A percentile compares a stretch with the other conserved stretches of the same genome.
Evolutionary conservation across 2,888 invertebrate species (phyloP).

Genomic region (Clepsis dumicolana): DNA sequence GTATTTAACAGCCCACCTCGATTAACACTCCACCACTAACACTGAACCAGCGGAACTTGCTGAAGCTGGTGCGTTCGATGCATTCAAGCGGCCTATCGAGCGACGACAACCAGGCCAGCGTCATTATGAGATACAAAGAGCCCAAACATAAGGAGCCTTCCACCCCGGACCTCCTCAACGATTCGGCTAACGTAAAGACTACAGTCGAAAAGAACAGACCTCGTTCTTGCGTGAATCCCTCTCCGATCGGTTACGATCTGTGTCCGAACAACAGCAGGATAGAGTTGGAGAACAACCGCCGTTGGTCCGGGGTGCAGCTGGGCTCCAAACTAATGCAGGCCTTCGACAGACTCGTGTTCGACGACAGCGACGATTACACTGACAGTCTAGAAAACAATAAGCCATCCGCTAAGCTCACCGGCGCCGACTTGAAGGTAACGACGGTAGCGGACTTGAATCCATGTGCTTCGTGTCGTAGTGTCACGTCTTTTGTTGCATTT

Average conservation of each 20-base stretch:
- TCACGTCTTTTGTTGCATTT: slow-evolving; percentile 53
- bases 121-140: slow-evolving; percentile 82
- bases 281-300: slow-evolving; percentile 84
- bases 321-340: slow-evolving; percentile 90
- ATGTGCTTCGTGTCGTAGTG: slow-evolving; percentile 59
- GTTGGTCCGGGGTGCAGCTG: slow-evolving; percentile 91
- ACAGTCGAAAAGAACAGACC: slow-evolving; percentile 87
- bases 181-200: slow-evolving; percentile 83
- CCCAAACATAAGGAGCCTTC: slow-evolving; percentile 81
- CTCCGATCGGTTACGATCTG: slow-evolving; percentile 77
- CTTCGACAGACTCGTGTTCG: slow-evolving; percentile 88
- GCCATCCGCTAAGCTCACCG: slow-evolving; percentile 76
- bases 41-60: slow-evolving; percentile 86
- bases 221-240: slow-evolving; percentile 89
- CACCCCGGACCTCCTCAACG: slow-evolving; percentile 86
- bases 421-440: slow-evolving; percentile 82
- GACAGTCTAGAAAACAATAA: slow-evolving; percentile 90
- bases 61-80: slow-evolving; percentile 86
- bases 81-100: slow-evolving; percentile 85
- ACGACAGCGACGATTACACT: slow-evolving; percentile 90
- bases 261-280: slow-evolving; percentile 81
- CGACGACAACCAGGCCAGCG: slow-evolving; percentile 83
- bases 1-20: slow-evolving; percentile 85
- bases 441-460: slow-evolving; percentile 56
- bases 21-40: slow-evolving; percentile 85